A percentile compares a stretch with the other conserved stretches of the same genome.
Evolutionary conservation across 1,140 invertebrate genomes (phyloP).

Genomic region (Lucilia sericata): DNA sequence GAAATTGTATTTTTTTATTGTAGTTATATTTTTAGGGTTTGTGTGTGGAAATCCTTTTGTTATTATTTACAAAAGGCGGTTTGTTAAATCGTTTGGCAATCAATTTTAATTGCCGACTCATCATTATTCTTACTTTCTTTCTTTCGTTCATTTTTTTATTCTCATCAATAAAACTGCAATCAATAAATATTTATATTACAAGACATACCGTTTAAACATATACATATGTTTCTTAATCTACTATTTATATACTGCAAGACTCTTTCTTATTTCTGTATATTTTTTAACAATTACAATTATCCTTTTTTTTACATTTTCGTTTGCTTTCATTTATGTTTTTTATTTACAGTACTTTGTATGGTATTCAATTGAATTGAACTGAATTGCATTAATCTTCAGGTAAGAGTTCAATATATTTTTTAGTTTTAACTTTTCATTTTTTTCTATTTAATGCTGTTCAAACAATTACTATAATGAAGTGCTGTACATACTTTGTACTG

Average conservation of each 20-base stretch:
- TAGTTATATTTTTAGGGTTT: not conserved
- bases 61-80: constrained; percentile 10
- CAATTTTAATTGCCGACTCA: constrained; percentile 44
- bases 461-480: constrained; percentile 35
- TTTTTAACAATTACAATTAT: constrained; percentile 38
- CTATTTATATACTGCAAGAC: not conserved
- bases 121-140: not conserved
- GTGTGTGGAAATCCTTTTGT: not conserved
- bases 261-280: not conserved
- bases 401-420: constrained; percentile 2
- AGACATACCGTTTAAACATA: too few species aligned
- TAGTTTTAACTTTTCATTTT: not conserved
- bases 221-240: not conserved
- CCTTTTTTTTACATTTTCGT: constrained; percentile 5
- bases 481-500: not conserved
- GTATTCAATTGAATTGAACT: not conserved
- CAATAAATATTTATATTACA: constrained; percentile 42
- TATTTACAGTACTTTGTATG: not conserved
- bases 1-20: not conserved
- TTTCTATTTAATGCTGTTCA: constrained; percentile 12
- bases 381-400: constrained; percentile 14
- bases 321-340: not conserved
- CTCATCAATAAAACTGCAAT: constrained; percentile 37
- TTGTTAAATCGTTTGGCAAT: constrained; percentile 40
- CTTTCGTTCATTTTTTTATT: not conserved